Percentiles rank a stretch among this genome's conserved stretches.
Conservation (phyloP, 1,140 invertebrate genomes). For the Drosophila novamexicana region DNA sequence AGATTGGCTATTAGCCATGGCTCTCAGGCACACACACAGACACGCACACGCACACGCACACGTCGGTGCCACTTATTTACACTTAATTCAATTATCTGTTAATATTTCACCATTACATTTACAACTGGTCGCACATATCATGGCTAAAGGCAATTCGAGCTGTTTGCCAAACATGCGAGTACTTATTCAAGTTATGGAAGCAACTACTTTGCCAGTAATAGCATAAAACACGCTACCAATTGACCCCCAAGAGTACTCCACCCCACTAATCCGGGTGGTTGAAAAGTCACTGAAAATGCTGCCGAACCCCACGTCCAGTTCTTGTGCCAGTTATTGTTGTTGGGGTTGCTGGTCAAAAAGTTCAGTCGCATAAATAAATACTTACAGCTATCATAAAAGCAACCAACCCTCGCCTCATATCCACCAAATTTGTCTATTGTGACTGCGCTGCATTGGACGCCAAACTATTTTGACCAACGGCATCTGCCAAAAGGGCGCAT, state of each 20-base stretch:
- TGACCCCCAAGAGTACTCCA: background rate
- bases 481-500: slow-evolving; percentile 32
- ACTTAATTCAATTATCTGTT: slow-evolving; percentile 77
- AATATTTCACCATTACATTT: slow-evolving; percentile 60
- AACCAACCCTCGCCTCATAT: background rate
- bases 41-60: slow-evolving; percentile 12
- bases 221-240: slow-evolving; percentile 31
- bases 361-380: slow-evolving; percentile 55
- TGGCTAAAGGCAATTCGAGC: slow-evolving; percentile 41
- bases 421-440: slow-evolving; percentile 19
- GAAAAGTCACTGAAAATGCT: slow-evolving; percentile 26
- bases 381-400: slow-evolving; percentile 37
- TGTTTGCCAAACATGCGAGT: slow-evolving; percentile 22
- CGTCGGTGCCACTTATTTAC: slow-evolving; percentile 42
- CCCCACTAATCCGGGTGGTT: slow-evolving; percentile 14
- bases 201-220: slow-evolving; percentile 23
- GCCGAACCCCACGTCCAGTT: background rate
- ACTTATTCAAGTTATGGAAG: slow-evolving; percentile 24
- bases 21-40: slow-evolving; percentile 25
- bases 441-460: slow-evolving; percentile 24
- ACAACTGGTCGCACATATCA: slow-evolving; percentile 24
- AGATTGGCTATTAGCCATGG: slow-evolving; percentile 27
- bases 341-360: slow-evolving; percentile 36
- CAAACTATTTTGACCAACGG: slow-evolving; percentile 72
- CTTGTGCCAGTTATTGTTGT: background rate